These are phyloP conservation scores for Oryzias melastigma DNA, from an alignment of 2,113 vertebrate species.

Conservation along the genomic window DNA sequence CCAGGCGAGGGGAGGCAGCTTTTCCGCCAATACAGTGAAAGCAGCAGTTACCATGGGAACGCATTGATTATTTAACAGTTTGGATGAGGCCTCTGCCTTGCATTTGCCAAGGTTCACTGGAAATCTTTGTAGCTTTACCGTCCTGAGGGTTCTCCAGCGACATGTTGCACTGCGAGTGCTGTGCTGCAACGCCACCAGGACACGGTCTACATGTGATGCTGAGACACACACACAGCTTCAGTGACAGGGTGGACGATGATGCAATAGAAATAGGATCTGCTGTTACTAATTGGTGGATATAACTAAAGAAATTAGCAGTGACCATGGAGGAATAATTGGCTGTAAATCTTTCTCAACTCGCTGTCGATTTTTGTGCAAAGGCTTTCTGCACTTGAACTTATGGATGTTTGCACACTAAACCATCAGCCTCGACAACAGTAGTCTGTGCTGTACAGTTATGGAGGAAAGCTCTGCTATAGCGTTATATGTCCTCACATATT, in stretches of 20 bases:
- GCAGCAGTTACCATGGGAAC: constrained; percentile 73
- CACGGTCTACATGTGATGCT: constrained; percentile 44
- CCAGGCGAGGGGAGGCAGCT: constrained; percentile 52
- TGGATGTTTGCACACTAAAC: too few species aligned
- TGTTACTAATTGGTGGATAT: constrained; percentile 55
- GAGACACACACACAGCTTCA: constrained; percentile 44
- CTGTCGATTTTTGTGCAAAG: constrained; percentile 41
- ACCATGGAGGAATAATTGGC: constrained; percentile 48
- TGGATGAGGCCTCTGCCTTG: constrained; percentile 57
- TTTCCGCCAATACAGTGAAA: constrained; percentile 47
- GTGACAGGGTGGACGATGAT: constrained; percentile 41
- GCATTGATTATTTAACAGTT: constrained; percentile 82
- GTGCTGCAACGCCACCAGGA: constrained; percentile 41
- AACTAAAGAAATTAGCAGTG: constrained; percentile 38
- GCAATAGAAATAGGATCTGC: constrained; percentile 10
- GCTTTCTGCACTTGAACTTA: constrained; percentile 27
- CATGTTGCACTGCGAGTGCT: constrained; percentile 26
- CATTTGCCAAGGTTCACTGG: constrained; percentile 65
- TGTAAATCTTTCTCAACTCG: constrained; percentile 56
- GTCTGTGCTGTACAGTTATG: not conserved
- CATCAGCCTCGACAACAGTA: too few species aligned
- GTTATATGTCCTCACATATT: not conserved
- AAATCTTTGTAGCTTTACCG: constrained; percentile 64
- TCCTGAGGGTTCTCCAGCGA: constrained; percentile 60
- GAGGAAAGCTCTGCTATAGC: not conserved